Evolutionary conservation across 2,888 invertebrate species (phyloP), one percentile per base, ranked within the genome.

Genomic region (Cabera pusaria): DNA sequence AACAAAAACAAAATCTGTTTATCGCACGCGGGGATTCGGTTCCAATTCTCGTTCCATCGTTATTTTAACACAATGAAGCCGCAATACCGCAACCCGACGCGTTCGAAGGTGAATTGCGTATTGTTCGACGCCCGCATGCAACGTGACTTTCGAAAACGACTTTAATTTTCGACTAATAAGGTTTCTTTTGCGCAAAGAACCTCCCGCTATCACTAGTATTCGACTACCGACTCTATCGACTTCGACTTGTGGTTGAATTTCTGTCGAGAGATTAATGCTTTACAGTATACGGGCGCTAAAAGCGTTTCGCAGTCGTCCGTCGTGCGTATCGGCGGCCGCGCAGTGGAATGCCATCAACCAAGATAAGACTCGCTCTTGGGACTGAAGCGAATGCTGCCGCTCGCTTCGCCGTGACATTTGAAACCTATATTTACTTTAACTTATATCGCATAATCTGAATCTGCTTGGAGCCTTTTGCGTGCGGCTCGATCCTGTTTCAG

Each of bases 101-200:
- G 82, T 73, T 77, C 82, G 87, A 84, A 87, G 86, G 86, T 86
- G 87, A 87, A 88, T 88, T 87, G 86, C 86, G 86, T 86, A 87
- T 88, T 88, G 87, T 88, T 87, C 73, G 77, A 68, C 67, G 74
- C 84, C 79, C 85, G 86, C 77, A 79, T 83, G 63, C 78, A 68
- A 68, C 74, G 72, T 72, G 73, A 77, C 84, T 82, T 78, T 74
- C 74, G 76, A 86, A 86, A 82, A 78, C 73, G 72, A 77, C 83
- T 83, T 79, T 82, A 81, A 77, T 72, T 71, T 75, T 72, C 66
- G 64, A 64, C 61, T 62, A 70, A 72, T 86, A 86, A 83, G 83
- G 86, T 83, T 78, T 79, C 70, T 79, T 86, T 86, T 83, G 61
- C 73, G 55, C 66, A 57, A 60, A 64, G 61, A 63, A 48, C 52